Conservation (phyloP, 2,797 vertebrate genomes). For the Benthosema pterotum region DNA sequence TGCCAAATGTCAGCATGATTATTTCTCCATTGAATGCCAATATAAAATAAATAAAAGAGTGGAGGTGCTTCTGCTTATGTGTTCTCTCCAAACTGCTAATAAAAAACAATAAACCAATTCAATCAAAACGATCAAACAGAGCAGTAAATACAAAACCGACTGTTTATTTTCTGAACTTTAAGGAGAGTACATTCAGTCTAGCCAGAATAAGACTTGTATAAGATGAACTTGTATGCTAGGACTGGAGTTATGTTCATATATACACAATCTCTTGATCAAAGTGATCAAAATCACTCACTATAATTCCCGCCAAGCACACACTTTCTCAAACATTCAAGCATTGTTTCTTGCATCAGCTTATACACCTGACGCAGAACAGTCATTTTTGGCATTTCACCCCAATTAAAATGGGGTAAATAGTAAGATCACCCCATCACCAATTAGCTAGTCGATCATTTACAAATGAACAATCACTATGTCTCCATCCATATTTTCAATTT, state of each 20-base stretch:
- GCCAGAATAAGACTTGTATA: background rate
- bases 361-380: background rate
- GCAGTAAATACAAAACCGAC: constrained; percentile 15
- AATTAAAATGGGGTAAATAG: background rate
- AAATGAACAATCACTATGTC: background rate
- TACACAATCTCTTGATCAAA: background rate
- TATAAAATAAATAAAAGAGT: too few relatives aligned
- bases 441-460: background rate
- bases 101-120: too few relatives aligned
- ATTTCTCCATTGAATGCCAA: too few relatives aligned
- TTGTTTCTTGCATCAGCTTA: background rate
- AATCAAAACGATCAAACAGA: too few relatives aligned
- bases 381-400: background rate
- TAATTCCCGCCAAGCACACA: too few relatives aligned
- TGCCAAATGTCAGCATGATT: too few relatives aligned
- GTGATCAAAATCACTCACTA: too few relatives aligned
- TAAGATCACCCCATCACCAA: background rate
- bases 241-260: too few relatives aligned
- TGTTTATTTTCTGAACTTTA: constrained; percentile 46
- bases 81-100: too few relatives aligned
- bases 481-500: background rate
- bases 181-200: constrained; percentile 27
- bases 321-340: too few relatives aligned
- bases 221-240: too few relatives aligned
- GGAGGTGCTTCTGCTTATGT: too few relatives aligned